Base-by-base conservation (phyloP, 2,797 vertebrate species). In the Corythornis leucogaster region DNA sequence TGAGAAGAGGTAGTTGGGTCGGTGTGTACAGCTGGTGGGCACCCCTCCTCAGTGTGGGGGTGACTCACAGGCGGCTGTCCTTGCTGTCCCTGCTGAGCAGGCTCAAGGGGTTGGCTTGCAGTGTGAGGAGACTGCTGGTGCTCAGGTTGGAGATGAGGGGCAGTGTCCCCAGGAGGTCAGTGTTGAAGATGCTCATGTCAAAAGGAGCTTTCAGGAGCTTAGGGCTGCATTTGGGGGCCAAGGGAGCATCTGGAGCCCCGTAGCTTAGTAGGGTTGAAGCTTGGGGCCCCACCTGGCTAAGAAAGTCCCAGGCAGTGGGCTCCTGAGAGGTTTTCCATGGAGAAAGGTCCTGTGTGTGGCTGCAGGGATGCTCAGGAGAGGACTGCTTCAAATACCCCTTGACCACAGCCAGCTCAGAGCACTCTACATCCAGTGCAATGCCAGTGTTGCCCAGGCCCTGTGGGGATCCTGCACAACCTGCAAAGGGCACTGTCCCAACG, bases 321-420 rank as follows among this genome's bases (percentile, higher is more conserved):
- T 77, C 15, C 25, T 4, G 33, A 77, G 43, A 13, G 13, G 2
- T 31, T 4, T n/a, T 50, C 33, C 57, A 2, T 0, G 71, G 42
- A 14, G 62, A 1, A 2, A 35, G n/a, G 67, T 33, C 14, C 61
- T 64, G 71, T 6, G 42, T 0, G 5, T 69, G 59, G 69, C 66
- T 15, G 3, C 2, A 2, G 13, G 21, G 57, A 1, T 6, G 66
- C 50, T 59, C 11, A 0, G 84, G 68, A 13, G 57, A 61, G 2
- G 87, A 84, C 53, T 97, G 98, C 57, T 97, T 97, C 94, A 98
- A 5, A 8, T 98, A 98, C 21, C 97, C 97, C 26, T 95, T 96
- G 61, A 77, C 45, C 46, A 83, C 69, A 2, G 75, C 14, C 33
- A 82, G 70, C 57, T 90, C 64, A 0, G 68, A 19, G 40, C 66